phyloP scores from a whole-genome alignment of 2,888 invertebrate species.

The Geophilus truncorum region DNA sequence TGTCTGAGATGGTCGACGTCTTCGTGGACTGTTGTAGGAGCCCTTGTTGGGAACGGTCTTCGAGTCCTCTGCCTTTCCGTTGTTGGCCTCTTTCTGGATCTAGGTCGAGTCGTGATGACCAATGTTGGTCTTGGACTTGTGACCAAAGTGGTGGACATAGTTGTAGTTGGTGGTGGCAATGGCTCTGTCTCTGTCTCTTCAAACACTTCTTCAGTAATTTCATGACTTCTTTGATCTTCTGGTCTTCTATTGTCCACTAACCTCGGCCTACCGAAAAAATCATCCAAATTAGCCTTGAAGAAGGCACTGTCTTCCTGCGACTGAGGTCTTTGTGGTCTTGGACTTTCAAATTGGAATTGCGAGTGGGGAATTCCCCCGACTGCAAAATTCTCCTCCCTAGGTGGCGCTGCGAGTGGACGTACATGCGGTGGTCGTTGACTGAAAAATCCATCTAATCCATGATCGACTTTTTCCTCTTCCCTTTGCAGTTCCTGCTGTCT shows the following conservation, averaged over 20 bases:
- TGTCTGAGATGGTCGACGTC: not conserved
- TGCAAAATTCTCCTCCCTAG: not conserved
- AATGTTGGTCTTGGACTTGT: not conserved
- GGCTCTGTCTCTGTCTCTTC: not conserved
- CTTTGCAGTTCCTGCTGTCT: not conserved
- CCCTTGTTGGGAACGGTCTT: not conserved
- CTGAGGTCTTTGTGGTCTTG: not conserved
- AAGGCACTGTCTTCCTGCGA: not conserved
- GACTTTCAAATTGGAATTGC: not conserved
- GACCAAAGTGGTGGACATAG: not conserved
- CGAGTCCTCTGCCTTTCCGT: not conserved
- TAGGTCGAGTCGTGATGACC: not conserved
- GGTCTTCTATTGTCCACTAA: not conserved
- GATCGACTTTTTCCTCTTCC: not conserved
- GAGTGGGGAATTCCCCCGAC: not conserved
- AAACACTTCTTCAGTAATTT: not conserved
- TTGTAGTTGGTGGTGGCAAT: not conserved
- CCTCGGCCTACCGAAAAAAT: not conserved
- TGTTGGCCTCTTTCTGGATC: not conserved
- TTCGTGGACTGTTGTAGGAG: not conserved
- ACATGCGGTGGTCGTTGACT: not conserved
- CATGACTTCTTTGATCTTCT: not conserved
- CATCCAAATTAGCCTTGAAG: slow-evolving; percentile 19
- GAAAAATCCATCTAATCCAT: not conserved
- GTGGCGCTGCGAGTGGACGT: not conserved